A percentile compares a stretch with the other conserved stretches of the same genome.
phyloP scores from a whole-genome alignment of 2,888 invertebrate genomes.

The Acrocera orbiculus region DNA sequence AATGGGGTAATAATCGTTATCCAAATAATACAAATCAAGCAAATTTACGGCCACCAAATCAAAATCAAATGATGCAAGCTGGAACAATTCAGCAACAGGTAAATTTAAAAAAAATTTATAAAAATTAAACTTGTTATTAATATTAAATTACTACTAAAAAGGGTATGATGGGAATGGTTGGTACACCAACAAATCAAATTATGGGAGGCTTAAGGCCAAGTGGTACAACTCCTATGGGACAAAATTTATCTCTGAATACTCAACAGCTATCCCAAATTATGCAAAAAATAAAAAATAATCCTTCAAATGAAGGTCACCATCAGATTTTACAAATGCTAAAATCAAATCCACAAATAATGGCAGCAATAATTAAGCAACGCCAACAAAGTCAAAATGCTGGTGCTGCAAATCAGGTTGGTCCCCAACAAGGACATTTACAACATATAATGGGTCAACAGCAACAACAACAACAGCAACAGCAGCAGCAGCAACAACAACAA shows the following conservation, averaged over 20 bases:
- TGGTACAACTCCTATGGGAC: slow-evolving; percentile 28
- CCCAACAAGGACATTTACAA: slow-evolving; percentile 23
- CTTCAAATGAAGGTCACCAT: slow-evolving; percentile 80
- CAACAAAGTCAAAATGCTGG: slow-evolving; percentile 35
- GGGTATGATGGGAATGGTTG: slow-evolving; percentile 28
- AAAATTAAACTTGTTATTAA: too few species aligned
- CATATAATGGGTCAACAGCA: slow-evolving; percentile 32
- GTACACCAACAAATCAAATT: slow-evolving; percentile 21
- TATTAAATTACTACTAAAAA: too few species aligned
- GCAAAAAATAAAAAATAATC: slow-evolving; percentile 76
- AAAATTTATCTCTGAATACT: slow-evolving; percentile 22
- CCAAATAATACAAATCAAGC: slow-evolving; percentile 26
- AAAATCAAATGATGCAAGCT: slow-evolving; percentile 33
- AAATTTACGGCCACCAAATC: slow-evolving; percentile 33
- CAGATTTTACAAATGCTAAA: slow-evolving; percentile 78
- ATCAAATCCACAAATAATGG: slow-evolving; percentile 88
- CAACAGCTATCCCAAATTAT: slow-evolving; percentile 71
- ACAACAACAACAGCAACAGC: slow-evolving; percentile 31
- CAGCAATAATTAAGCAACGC: slow-evolving; percentile 81
- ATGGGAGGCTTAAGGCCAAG: slow-evolving; percentile 15
- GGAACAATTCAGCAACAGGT: slow-evolving; percentile 27
- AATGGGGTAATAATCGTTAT: slow-evolving; percentile 36
- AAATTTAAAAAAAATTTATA: too few species aligned
- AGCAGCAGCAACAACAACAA: slow-evolving; percentile 37
- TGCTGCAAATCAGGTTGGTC: slow-evolving; percentile 13